These are phyloP conservation scores for Alouatta palliata DNA, from an alignment of 2,113 vertebrate species.

Conservation along the genomic window DNA sequence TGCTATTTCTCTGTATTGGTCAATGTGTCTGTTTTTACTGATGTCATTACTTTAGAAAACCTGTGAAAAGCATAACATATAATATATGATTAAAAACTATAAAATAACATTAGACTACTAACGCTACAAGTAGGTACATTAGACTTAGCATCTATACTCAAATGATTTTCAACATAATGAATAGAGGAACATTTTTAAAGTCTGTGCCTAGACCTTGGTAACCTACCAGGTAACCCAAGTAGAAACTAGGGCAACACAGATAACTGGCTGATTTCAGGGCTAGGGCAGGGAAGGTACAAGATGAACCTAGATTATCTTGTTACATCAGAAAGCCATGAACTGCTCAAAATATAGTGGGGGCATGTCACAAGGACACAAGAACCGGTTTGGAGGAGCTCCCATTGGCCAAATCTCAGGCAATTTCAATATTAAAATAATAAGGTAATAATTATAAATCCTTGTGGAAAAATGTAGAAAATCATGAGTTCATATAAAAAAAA, in stretches of 20 bases:
- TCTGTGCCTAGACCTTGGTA: not conserved
- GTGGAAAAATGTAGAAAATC: not conserved
- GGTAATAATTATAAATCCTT: conserved; percentile 18
- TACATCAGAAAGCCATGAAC: not conserved
- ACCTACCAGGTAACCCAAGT: not conserved
- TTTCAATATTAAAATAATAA: not conserved
- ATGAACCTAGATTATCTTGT: not conserved
- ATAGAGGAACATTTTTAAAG: not conserved
- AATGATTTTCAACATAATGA: conserved; percentile 22
- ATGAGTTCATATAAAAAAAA: not conserved
- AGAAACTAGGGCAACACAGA: not conserved
- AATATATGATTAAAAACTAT: not conserved
- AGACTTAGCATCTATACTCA: conserved; percentile 20
- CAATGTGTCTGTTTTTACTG: not conserved
- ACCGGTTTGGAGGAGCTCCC: not conserved
- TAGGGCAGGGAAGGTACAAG: not conserved
- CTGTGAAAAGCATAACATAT: not conserved
- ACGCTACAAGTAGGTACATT: not conserved
- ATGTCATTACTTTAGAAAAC: not conserved
- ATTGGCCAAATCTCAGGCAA: not conserved
- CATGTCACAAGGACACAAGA: not conserved
- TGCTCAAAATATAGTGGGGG: not conserved
- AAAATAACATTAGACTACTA: not conserved
- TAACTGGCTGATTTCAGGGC: not conserved
- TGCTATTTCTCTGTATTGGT: not conserved